Evolutionary conservation across 2,797 vertebrate species (phyloP).

Genomic region (Rhyacichthys aspro): DNA sequence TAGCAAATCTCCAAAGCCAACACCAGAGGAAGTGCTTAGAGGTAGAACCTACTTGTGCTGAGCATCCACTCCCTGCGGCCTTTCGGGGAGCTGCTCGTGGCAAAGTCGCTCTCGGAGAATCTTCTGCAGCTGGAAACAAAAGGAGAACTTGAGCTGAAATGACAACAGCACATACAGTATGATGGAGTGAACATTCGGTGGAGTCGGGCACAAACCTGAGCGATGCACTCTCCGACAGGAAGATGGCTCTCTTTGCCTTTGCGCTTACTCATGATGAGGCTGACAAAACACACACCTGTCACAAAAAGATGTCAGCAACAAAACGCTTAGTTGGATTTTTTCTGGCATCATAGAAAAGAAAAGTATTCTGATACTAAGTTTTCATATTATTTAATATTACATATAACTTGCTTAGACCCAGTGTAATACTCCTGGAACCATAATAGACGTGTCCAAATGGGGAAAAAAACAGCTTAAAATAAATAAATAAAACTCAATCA

Average conservation of each 20-base stretch:
- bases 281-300: not conserved
- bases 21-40: no score
- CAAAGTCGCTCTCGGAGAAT: conserved; percentile 88
- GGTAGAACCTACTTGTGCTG: conserved; percentile 86
- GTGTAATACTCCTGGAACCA: no score
- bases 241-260: conserved; percentile 75
- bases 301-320: not conserved
- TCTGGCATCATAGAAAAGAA: no score
- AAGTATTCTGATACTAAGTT: no score
- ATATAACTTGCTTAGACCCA: no score
- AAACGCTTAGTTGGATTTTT: not conserved
- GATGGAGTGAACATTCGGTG: no score
- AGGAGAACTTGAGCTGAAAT: not conserved
- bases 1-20: no score
- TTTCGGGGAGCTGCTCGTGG: conserved; percentile 71
- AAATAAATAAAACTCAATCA: no score
- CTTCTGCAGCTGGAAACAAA: conserved; percentile 81
- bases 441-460: no score
- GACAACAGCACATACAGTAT: not conserved
- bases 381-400: no score
- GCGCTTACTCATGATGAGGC: conserved; percentile 83
- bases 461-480: no score
- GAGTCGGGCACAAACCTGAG: conserved; percentile 77
- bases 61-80: conserved; percentile 81
- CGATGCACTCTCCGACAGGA: conserved; percentile 79